Base-by-base conservation (phyloP, 2,888 invertebrate species). In the Euplagia quadripunctaria region DNA sequence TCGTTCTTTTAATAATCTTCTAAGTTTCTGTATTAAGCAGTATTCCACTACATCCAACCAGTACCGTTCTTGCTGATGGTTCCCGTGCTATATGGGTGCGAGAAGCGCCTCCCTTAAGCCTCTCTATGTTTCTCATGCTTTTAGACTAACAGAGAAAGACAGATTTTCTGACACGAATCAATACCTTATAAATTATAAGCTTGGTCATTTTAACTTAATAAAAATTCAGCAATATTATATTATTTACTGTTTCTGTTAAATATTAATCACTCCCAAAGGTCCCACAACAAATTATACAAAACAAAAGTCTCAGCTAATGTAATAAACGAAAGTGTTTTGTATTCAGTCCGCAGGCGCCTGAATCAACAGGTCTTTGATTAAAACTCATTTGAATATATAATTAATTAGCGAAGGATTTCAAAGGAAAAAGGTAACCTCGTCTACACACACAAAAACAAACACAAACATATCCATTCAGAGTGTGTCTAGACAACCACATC, bases 261-360 rank as follows among this genome's bases (percentile, higher is more conserved):
- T 61, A 61, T 31, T 61, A 5, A 61, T 31, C 14, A 31, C 31
- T 42, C 64, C 64, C 64, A 41, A 43, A 64, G 9, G 41, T 43
- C 64, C 64, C n/a, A 49, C 46, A 41, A 68, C 68, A 55, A 68
- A 55, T 55, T 55, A 42, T 41, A 58, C 42, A 55, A 52, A 41
- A 55, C 42, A 43, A 43, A 64, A 43, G 42, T 64, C 17, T 41
- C 64, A 41, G 65, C 31, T 66, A 66, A 61, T 20, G 43, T 68
- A 65, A 79, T 64, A 66, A 66, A 71, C 43, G 46, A 72, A 76
- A 51, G 52, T 52, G 61, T 71, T 69, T 68, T 64, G 68, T 81
- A 70, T 71, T 41, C 71, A 73, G 52, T 64, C 41, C 80, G 61
- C 71, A 68, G 63, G 67, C 74, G 65, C 46, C 46, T 71, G 65